Conservation (phyloP, 2,113 vertebrate species). For the Ursus arctos region DNA sequence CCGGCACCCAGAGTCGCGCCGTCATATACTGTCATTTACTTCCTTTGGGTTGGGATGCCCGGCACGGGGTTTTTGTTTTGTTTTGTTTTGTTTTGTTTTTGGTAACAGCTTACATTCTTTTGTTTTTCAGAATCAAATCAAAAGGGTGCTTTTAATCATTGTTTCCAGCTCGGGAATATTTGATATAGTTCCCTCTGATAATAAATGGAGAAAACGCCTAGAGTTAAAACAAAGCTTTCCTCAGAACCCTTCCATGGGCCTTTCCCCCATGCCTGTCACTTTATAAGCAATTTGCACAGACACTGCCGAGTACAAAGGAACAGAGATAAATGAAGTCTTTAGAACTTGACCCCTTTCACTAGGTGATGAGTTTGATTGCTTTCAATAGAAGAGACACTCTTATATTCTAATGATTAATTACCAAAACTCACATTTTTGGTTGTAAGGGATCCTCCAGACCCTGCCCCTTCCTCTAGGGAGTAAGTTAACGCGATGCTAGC, state of each 20-base stretch:
- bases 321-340: conserved; percentile 72
- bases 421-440: conserved; percentile 60
- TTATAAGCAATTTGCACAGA: conserved; percentile 44
- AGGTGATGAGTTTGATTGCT: conserved; percentile 39
- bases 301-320: conserved; percentile 72
- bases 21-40: fast-evolving
- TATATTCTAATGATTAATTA: conserved; percentile 75
- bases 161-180: conserved; percentile 49
- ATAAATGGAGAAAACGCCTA: conserved; percentile 42
- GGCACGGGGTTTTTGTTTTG: background rate
- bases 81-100: background rate
- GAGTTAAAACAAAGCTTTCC: conserved; percentile 65
- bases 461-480: background rate
- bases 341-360: conserved; percentile 66
- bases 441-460: background rate
- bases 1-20: background rate
- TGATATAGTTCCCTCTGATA: conserved; percentile 62
- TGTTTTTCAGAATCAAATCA: background rate
- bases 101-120: background rate
- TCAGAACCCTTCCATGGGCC: conserved; percentile 42
- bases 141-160: conserved; percentile 33
- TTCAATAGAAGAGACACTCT: conserved; percentile 64
- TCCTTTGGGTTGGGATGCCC: background rate
- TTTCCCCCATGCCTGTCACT: conserved; percentile 30
- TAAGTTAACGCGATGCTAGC: background rate